Percentiles rank a stretch among this genome's conserved stretches.
Conservation (phyloP, 1,140 invertebrate species). For the Arctopsyche grandis region DNA sequence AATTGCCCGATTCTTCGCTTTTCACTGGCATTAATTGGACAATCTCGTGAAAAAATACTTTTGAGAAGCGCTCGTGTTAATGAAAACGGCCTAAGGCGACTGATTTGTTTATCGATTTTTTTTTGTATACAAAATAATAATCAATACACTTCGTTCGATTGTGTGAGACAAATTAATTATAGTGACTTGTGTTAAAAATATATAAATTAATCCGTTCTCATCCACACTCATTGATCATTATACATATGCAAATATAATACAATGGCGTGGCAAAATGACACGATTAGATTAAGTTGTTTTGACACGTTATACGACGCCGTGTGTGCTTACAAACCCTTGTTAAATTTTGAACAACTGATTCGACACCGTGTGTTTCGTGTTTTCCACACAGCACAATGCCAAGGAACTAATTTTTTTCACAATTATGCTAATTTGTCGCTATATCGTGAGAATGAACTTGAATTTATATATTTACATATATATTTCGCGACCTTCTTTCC, state of each 20-base stretch:
- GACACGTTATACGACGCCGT: too few species aligned
- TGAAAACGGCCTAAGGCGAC: neutral
- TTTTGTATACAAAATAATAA: neutral
- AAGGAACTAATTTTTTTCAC: neutral
- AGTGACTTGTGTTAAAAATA: too few species aligned
- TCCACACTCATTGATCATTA: too few species aligned
- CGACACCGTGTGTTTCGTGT: neutral
- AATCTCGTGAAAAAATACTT: too few species aligned
- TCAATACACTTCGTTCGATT: conserved; percentile 1
- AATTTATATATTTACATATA: neutral
- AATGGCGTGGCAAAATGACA: too few species aligned
- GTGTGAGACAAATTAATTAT: neutral
- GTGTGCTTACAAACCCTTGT: too few species aligned
- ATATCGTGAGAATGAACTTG: conserved; percentile 22
- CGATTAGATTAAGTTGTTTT: too few species aligned
- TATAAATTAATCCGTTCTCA: too few species aligned
- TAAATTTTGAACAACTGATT: too few species aligned
- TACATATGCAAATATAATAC: too few species aligned
- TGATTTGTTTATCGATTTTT: neutral
- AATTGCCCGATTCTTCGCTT: neutral
- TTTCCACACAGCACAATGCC: neutral
- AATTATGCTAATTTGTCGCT: neutral
- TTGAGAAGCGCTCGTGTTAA: neutral
- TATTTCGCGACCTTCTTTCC: neutral
- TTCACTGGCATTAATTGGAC: neutral